phyloP scores from a whole-genome alignment of 2,888 invertebrate genomes.

The Agrotis exclamationis region DNA sequence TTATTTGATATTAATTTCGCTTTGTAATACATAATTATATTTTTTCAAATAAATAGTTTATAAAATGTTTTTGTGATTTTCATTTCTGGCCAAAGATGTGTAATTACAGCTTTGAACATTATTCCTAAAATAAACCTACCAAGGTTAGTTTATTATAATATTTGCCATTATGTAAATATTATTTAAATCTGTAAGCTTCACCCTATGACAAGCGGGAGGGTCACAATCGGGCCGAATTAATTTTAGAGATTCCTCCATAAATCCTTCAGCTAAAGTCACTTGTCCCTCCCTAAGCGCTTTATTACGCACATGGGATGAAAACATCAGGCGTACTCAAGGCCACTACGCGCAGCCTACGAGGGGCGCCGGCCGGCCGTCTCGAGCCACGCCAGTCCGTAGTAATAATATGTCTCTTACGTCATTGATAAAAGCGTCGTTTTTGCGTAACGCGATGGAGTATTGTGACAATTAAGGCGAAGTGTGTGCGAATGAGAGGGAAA shows the following conservation, averaged over 20 bases:
- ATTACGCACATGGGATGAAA: slow-evolving; percentile 90
- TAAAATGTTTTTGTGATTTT: slow-evolving; percentile 25
- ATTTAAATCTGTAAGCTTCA: slow-evolving; percentile 66
- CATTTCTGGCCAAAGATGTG: neutral
- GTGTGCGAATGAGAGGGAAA: slow-evolving; percentile 82
- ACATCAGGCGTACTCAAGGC: slow-evolving; percentile 89
- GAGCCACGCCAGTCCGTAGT: slow-evolving; percentile 66
- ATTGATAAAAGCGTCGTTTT: slow-evolving; percentile 89
- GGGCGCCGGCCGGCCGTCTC: slow-evolving; percentile 62
- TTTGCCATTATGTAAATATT: slow-evolving; percentile 73
- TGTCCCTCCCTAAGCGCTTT: slow-evolving; percentile 89
- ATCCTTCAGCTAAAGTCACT: slow-evolving; percentile 88
- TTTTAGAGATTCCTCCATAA: slow-evolving; percentile 87
- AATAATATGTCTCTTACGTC: slow-evolving; percentile 86
- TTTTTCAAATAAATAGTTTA: slow-evolving; percentile 56
- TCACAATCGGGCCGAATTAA: slow-evolving; percentile 86
- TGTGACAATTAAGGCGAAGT: slow-evolving; percentile 79
- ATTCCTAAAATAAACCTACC: slow-evolving; percentile 7
- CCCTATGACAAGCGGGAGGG: slow-evolving; percentile 72
- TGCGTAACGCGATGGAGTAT: slow-evolving; percentile 81
- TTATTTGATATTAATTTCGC: slow-evolving; percentile 39
- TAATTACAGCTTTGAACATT: neutral
- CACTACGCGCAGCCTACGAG: slow-evolving; percentile 79
- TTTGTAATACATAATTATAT: slow-evolving; percentile 49
- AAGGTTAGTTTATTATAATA: slow-evolving; percentile 6